Base-by-base conservation (phyloP, 1,140 invertebrate genomes). In the Anoplolepis gracilipes region DNA sequence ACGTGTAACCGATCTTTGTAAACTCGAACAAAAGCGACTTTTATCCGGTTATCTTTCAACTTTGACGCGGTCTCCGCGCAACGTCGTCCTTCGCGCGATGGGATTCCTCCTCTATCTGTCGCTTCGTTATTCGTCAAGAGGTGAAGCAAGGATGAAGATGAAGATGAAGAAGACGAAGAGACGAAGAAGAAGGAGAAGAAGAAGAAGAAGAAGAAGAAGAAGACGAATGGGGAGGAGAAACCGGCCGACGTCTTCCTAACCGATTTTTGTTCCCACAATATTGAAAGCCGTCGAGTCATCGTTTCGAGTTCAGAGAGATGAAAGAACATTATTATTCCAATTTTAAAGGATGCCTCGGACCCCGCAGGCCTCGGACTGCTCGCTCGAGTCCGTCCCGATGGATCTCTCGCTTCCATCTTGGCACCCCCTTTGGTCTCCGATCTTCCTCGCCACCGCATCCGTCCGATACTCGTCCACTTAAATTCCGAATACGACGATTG, bases 311-410 rank as follows among this genome's bases (percentile, higher is more conserved):
- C 90, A 86, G 92, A 92, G 89, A 92, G 91, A 93, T 92, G 92
- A 93, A 92, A 93, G 92, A 94, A 94, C 91, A 92, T 94, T 95
- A 94, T 95, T 95, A 95, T 95, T 95, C 94, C 94, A 94, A 94
- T 94, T 95, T 94, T 94, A 92, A 94, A 94, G 91, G 93, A 93
- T 85, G 85, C 89, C 88, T 87, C 85, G 85, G 81, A 87, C 76
- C 79, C 75, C 61, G 90, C 84, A 76, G 79, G 64, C 62, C 86
- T 84, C 87, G 85, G 86, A 85, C 90, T 73, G 67, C 67, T 89
- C 81, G 85, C 72, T 82, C 62, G 76, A 72, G 77, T 79, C 64
- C 46, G 77, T 82, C 65, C 86, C 89, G 90, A 93, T 92, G 89
- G 84, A 92, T 91, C 90, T 92, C 84, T 92, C 86, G 67, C 61